A percentile compares a stretch with the other conserved stretches of the same genome.
Conservation (phyloP, 2,888 invertebrate species). For the Habroteleia sp. region DNA sequence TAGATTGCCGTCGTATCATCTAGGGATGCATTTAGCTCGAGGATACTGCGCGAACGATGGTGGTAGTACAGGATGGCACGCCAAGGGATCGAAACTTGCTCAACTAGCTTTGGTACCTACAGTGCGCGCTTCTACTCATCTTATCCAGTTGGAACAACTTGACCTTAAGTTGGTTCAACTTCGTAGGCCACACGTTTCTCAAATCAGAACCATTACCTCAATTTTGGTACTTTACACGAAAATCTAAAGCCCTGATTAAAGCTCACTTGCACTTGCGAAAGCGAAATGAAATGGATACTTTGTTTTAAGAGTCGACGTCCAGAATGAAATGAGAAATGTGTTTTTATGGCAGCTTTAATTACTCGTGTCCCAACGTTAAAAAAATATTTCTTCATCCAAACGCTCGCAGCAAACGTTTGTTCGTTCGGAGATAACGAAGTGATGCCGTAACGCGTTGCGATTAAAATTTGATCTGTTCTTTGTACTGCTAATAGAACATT, state of each 20-base stretch:
- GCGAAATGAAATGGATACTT: conserved; percentile 27
- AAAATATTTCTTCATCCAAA: conserved; percentile 49
- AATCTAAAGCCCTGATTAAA: conserved; percentile 51
- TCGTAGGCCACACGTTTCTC: conserved; percentile 75
- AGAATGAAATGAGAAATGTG: conserved; percentile 8
- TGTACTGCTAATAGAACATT: conserved; percentile 75
- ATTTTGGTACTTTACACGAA: conserved; percentile 51
- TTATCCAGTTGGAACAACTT: conserved; percentile 77
- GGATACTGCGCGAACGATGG: conserved; percentile 70
- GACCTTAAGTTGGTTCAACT: conserved; percentile 72
- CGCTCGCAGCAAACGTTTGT: conserved; percentile 29
- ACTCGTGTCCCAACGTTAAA: conserved; percentile 12
- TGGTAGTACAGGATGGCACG: conserved; percentile 74
- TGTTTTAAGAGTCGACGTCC: conserved; percentile 11
- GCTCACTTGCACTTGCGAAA: conserved; percentile 9
- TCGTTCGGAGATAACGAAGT: conserved; percentile 36
- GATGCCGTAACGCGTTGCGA: conserved; percentile 65
- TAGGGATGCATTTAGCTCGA: conserved; percentile 72
- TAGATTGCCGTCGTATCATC: conserved; percentile 65
- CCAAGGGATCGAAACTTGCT: conserved; percentile 80
- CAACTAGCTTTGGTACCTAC: conserved; percentile 76
- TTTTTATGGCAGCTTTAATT: conserved; percentile 27
- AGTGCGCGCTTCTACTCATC: conserved; percentile 73
- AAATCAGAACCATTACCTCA: conserved; percentile 69
- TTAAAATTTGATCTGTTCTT: conserved; percentile 75